Evolutionary conservation across 1,140 invertebrate genomes (phyloP).

Genomic region (Eueides isabella): DNA sequence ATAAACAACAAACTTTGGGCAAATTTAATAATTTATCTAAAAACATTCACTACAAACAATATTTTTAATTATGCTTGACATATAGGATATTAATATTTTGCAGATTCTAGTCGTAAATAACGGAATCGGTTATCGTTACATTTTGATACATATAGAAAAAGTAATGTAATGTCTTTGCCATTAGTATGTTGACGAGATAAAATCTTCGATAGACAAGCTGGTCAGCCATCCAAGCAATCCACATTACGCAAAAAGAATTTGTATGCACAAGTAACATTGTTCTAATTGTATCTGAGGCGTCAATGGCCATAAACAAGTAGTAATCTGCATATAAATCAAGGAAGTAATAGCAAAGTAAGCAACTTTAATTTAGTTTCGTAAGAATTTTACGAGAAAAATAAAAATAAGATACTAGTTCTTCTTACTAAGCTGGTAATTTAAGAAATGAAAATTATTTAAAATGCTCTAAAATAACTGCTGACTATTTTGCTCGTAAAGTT

Average conservation of each 20-base stretch:
- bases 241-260: constrained; percentile 44
- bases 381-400: background rate
- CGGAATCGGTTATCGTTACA: too few relatives aligned
- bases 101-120: too few relatives aligned
- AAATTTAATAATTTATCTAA: too few relatives aligned
- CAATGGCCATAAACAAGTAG: constrained; percentile 16
- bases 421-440: too few relatives aligned
- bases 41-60: too few relatives aligned
- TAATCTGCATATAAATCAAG: background rate
- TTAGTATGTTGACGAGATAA: constrained; percentile 10
- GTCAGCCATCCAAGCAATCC: constrained; percentile 38
- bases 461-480: too few relatives aligned
- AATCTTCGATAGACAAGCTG: constrained; percentile 7
- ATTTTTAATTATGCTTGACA: too few relatives aligned
- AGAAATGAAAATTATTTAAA: too few relatives aligned
- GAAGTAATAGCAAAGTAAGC: background rate
- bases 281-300: constrained; percentile 20
- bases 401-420: too few relatives aligned
- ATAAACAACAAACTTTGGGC: too few relatives aligned
- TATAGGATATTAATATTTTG: too few relatives aligned
- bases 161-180: background rate
- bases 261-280: constrained; percentile 42
- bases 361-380: background rate
- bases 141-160: background rate
- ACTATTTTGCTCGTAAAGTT: too few relatives aligned